A percentile compares a stretch with the other conserved stretches of the same genome.
Evolutionary conservation across 30 jellyfish, hydroid and myxozoan species (phyloP).

Genomic region (Euphysa ruthae): DNA sequence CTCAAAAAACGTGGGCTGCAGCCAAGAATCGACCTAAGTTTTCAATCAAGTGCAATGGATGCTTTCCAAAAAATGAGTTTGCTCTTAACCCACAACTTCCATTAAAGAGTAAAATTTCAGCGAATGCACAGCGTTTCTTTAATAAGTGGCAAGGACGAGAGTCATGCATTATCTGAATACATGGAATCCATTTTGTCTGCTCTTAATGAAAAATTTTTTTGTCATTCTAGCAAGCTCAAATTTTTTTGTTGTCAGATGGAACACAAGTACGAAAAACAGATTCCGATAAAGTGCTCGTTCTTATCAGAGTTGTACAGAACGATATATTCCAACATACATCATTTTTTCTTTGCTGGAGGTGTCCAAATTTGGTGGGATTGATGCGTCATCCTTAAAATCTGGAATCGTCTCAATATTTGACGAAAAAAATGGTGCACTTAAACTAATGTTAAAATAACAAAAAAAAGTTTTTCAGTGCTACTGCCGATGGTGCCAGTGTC

Average conservation of each 20-base stretch:
- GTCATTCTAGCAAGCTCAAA: neutral
- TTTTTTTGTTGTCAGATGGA: neutral
- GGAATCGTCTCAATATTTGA: conserved; percentile 23
- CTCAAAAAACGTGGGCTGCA: no score
- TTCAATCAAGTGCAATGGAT: no score
- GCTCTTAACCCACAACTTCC: neutral
- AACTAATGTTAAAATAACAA: no score
- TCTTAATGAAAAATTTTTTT: conserved; percentile 13
- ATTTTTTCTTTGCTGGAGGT: conserved; percentile 41
- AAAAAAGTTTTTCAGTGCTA: conserved; percentile 15
- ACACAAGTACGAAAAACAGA: neutral
- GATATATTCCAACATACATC: conserved; percentile 41
- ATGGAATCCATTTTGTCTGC: conserved; percentile 8
- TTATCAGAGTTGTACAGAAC: neutral
- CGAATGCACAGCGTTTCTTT: neutral
- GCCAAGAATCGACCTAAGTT: no score
- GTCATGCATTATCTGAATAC: neutral
- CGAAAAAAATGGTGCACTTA: conserved; percentile 5
- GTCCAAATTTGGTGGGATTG: conserved; percentile 44
- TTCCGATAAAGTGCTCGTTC: neutral
- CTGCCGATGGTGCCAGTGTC: conserved; percentile 68
- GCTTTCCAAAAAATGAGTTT: no score
- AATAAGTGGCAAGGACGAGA: neutral
- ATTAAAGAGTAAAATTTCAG: neutral
- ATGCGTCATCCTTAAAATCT: conserved; percentile 26